Percentiles rank a stretch among this genome's conserved stretches.
Conservation (phyloP, 2,797 vertebrate genomes). For the Champsocephalus esox region DNA sequence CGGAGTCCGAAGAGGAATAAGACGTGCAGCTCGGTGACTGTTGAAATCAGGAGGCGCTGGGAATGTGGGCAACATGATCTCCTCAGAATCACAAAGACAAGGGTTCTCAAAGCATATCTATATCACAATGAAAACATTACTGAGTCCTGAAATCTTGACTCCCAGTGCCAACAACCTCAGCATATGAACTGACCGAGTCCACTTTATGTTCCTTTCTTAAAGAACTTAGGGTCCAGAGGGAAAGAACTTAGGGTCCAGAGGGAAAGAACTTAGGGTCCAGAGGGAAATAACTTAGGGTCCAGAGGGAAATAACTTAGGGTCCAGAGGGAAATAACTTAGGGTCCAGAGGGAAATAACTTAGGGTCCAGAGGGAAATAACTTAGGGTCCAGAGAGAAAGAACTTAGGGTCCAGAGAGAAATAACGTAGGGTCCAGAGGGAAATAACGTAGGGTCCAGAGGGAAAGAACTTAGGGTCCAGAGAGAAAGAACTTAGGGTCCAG, state of each 20-base stretch:
- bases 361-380: neutral
- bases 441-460: neutral
- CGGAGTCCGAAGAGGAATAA: constrained; percentile 6
- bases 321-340: too few species aligned
- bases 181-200: constrained; percentile 45
- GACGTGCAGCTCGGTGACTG: constrained; percentile 31
- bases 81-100: constrained; percentile 55
- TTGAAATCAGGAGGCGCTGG: constrained; percentile 62
- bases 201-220: constrained; percentile 30
- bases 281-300: neutral
- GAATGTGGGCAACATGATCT: constrained; percentile 69
- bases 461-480: neutral
- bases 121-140: constrained; percentile 75
- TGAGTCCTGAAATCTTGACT: constrained; percentile 53
- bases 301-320: neutral
- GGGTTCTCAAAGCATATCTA: constrained; percentile 75
- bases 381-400: neutral
- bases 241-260: neutral
- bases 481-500: neutral
- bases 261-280: neutral
- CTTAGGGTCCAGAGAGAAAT: neutral
- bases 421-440: neutral
- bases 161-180: constrained; percentile 44
- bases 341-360: too few species aligned
- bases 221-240: neutral